Percentiles rank a stretch among this genome's conserved stretches.
Conservation (phyloP, 2,888 invertebrate species). For the Eurytoma californica region DNA sequence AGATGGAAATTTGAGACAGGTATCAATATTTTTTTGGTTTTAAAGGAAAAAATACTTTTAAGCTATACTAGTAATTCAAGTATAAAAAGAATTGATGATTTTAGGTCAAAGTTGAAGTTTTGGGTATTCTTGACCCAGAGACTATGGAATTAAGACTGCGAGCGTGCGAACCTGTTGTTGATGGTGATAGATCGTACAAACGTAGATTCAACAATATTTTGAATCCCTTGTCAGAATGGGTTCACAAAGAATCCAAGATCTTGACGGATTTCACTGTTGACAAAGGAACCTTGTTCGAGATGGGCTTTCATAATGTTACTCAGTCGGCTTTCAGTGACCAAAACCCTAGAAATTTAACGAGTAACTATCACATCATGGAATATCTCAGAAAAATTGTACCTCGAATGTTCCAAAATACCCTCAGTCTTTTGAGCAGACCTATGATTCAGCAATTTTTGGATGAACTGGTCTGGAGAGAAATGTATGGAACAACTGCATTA, state of each 20-base stretch:
- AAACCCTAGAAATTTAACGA: constrained; percentile 77
- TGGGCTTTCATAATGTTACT: constrained; percentile 87
- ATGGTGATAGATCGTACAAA: constrained; percentile 87
- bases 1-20: constrained; percentile 77
- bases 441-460: constrained; percentile 94
- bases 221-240: constrained; percentile 87
- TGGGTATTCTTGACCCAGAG: constrained; percentile 87
- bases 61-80: not conserved
- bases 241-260: constrained; percentile 85
- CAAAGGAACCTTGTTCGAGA: constrained; percentile 83
- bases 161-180: constrained; percentile 88
- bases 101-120: constrained; percentile 89
- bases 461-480: constrained; percentile 92
- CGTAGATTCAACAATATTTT: constrained; percentile 89
- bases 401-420: constrained; percentile 92
- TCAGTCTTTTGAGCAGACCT: constrained; percentile 87
- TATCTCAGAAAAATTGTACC: constrained; percentile 90
- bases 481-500: constrained; percentile 86
- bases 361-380: constrained; percentile 89
- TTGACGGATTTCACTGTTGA: constrained; percentile 91
- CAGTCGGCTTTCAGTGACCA: constrained; percentile 78
- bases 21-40: constrained; percentile 41
- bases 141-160: constrained; percentile 83
- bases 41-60: not conserved
- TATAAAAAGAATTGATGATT: constrained; percentile 10